Conservation (phyloP, 2,797 vertebrate genomes). For the Echeneis naucrates region DNA sequence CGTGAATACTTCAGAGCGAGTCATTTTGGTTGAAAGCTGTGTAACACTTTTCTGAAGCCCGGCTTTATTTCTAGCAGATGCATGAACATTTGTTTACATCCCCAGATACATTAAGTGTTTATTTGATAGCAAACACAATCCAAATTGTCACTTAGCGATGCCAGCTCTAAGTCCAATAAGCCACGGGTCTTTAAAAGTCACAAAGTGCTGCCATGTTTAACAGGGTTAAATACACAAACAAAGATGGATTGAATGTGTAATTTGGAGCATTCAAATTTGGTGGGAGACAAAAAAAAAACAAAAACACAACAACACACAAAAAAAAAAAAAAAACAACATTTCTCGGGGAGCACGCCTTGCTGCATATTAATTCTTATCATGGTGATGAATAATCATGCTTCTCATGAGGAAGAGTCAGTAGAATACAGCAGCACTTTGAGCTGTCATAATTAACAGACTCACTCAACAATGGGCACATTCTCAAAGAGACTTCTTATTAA, state of each 20-base stretch:
- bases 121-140: slow-evolving; percentile 77
- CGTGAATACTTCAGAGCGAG: slow-evolving; percentile 10
- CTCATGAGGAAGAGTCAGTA: slow-evolving; percentile 77
- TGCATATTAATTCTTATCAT: slow-evolving; percentile 86
- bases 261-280: slow-evolving; percentile 82
- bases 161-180: slow-evolving; percentile 73
- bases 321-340: slow-evolving; percentile 65
- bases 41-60: neutral
- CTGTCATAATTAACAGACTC: slow-evolving; percentile 83
- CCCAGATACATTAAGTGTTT: slow-evolving; percentile 75
- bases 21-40: slow-evolving; percentile 23
- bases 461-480: slow-evolving; percentile 79
- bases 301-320: too few relatives aligned
- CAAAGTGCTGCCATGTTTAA: slow-evolving; percentile 78
- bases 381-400: slow-evolving; percentile 83
- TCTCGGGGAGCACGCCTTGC: slow-evolving; percentile 66
- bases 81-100: slow-evolving; percentile 71
- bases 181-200: slow-evolving; percentile 76
- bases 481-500: slow-evolving; percentile 82
- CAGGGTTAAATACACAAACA: slow-evolving; percentile 85
- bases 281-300: slow-evolving; percentile 45
- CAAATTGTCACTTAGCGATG: slow-evolving; percentile 71
- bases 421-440: slow-evolving; percentile 79
- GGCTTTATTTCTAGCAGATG: slow-evolving; percentile 63
- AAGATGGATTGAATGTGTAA: slow-evolving; percentile 82